Percentiles rank a stretch among this genome's conserved stretches.
Evolutionary conservation across 2,888 invertebrate genomes (phyloP).

Genomic region (Mesorhabditis belari): DNA sequence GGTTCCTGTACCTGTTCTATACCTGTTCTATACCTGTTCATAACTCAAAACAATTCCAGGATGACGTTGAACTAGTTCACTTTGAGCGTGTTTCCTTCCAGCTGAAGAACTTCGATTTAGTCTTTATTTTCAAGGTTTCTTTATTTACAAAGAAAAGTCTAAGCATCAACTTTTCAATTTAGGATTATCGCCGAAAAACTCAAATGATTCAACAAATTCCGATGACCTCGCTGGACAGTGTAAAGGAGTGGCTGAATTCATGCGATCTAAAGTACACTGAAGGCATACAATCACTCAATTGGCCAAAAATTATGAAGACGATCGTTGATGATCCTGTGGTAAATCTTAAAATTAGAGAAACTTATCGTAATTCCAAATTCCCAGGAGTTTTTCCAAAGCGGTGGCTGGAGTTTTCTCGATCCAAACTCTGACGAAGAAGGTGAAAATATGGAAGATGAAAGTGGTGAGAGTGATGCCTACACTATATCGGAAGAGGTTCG

Average conservation of each 20-base stretch:
- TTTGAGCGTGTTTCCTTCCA: constrained; percentile 98
- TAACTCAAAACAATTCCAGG: too few species aligned
- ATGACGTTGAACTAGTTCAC: constrained; percentile 94
- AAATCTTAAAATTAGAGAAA: background rate
- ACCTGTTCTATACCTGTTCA: background rate
- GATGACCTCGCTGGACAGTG: constrained; percentile 96
- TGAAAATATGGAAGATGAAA: constrained; percentile 56
- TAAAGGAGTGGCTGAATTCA: constrained; percentile 68
- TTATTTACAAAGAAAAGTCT: background rate
- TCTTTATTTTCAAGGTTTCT: constrained; percentile 83
- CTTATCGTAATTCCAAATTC: background rate
- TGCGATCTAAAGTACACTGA: constrained; percentile 95
- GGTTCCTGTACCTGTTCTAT: background rate
- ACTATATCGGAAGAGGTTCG: constrained; percentile 51
- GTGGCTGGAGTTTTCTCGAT: constrained; percentile 97
- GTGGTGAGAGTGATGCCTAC: constrained; percentile 55
- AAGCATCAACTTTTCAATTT: too few species aligned
- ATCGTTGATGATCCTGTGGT: constrained; percentile 90
- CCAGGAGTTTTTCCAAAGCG: constrained; percentile 88
- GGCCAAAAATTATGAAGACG: constrained; percentile 99
- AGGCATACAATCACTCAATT: constrained; percentile 95
- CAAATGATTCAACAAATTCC: constrained; percentile 98
- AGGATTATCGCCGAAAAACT: constrained; percentile 82
- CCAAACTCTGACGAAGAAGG: constrained; percentile 29
- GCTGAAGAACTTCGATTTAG: constrained; percentile 98